Evolutionary conservation across 1,140 invertebrate genomes (phyloP).

Genomic region (Drosophila simulans): DNA sequence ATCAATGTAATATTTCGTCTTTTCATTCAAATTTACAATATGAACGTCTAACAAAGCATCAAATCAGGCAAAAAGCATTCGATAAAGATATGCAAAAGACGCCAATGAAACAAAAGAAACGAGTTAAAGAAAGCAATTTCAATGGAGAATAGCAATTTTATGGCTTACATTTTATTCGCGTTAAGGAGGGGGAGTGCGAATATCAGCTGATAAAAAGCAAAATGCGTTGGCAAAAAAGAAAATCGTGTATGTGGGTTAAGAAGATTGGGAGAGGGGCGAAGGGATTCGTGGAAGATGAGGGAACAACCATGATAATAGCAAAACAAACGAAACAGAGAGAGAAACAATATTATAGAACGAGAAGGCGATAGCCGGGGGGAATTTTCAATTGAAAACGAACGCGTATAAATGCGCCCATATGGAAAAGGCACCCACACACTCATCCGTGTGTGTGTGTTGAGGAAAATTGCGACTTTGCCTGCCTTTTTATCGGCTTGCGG

Average conservation of each 20-base stretch:
- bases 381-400: constrained; percentile 77
- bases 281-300: neutral
- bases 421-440: constrained; percentile 58
- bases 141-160: constrained; percentile 57
- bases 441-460: neutral
- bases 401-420: constrained; percentile 79
- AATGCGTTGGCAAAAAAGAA: constrained; percentile 39
- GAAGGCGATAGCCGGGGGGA: constrained; percentile 33
- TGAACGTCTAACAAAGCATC: constrained; percentile 8
- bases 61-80: constrained; percentile 6
- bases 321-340: constrained; percentile 56
- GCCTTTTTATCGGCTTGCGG: constrained; percentile 56
- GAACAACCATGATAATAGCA: constrained; percentile 67
- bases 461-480: constrained; percentile 62
- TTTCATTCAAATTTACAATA: neutral
- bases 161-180: constrained; percentile 57
- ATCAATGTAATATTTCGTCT: neutral
- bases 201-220: constrained; percentile 65
- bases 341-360: constrained; percentile 27
- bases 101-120: constrained; percentile 26
- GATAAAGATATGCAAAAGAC: constrained; percentile 42
- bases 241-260: constrained; percentile 37
- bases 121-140: constrained; percentile 50
- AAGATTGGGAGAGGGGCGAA: neutral
- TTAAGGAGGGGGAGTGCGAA: constrained; percentile 12